Percentiles rank a stretch among this genome's conserved stretches.
Conservation (phyloP, 2,113 vertebrate species). For the Heterotilapia buettikoferi region DNA sequence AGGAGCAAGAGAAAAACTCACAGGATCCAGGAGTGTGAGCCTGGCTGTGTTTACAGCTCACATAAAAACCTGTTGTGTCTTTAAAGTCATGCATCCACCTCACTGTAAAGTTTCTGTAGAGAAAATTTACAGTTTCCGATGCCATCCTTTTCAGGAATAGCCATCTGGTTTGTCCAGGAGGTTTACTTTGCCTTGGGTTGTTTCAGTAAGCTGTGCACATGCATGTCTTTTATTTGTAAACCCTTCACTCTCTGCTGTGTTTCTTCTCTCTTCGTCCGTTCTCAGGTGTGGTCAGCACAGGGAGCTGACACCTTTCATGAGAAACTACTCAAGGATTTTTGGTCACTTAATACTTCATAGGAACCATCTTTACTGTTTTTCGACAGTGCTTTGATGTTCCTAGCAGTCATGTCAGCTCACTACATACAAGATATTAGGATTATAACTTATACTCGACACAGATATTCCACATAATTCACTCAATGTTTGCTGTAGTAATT, state of each 20-base stretch:
- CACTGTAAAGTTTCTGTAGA: conserved; percentile 29
- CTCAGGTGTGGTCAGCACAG: conserved; percentile 63
- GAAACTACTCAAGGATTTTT: conserved; percentile 29
- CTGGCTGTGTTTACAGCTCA: conserved; percentile 18
- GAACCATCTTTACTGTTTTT: background rate
- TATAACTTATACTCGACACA: background rate
- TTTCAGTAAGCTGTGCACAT: conserved; percentile 33
- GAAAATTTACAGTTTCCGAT: conserved; percentile 31
- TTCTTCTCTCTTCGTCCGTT: conserved; percentile 35
- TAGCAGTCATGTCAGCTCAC: background rate
- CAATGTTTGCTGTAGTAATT: background rate
- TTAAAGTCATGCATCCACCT: conserved; percentile 41
- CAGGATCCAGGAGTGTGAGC: conserved; percentile 44
- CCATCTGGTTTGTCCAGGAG: conserved; percentile 35
- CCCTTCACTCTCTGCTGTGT: conserved; percentile 12
- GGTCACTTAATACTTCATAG: background rate
- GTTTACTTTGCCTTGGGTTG: conserved; percentile 53
- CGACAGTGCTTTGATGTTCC: background rate
- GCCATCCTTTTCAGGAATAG: conserved; percentile 54
- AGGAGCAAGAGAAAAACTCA: background rate
- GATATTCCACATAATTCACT: background rate
- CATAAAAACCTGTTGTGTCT: conserved; percentile 43
- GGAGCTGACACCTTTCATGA: conserved; percentile 33
- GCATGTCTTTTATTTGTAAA: conserved; percentile 20
- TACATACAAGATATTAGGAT: background rate